These are phyloP conservation scores for Clivina fossor DNA, from an alignment of 2,888 invertebrate species.

Conservation along the genomic window DNA sequence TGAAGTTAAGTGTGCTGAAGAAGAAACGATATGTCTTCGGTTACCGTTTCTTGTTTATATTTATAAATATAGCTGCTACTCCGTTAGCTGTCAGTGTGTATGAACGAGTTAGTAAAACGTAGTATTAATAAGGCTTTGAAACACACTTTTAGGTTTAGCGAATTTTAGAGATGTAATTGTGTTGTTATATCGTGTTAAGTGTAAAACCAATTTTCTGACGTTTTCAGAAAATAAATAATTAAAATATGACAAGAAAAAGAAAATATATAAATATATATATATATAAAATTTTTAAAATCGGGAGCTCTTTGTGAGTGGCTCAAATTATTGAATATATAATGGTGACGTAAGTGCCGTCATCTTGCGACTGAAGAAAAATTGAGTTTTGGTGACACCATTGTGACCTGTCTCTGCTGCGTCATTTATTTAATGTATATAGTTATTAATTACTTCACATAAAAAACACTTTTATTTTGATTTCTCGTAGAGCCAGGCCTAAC, in stretches of 20 bases:
- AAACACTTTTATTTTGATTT: too few species aligned
- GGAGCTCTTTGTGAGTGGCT: conserved; percentile 23
- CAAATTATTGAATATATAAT: conserved; percentile 3
- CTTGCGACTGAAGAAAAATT: conserved; percentile 17
- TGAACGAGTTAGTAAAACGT: conserved; percentile 52
- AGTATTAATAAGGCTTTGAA: conserved; percentile 53
- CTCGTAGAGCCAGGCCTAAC: neutral
- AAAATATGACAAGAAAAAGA: conserved; percentile 51
- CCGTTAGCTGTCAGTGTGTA: conserved; percentile 39
- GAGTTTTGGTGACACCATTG: conserved; percentile 11
- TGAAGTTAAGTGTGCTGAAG: too few species aligned
- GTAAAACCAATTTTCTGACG: conserved; percentile 48
- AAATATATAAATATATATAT: conserved; percentile 46
- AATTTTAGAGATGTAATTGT: conserved; percentile 55
- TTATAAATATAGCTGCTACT: conserved; percentile 28
- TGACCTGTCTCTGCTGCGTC: conserved; percentile 14
- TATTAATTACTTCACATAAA: too few species aligned
- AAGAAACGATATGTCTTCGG: too few species aligned
- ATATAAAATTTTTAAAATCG: too few species aligned
- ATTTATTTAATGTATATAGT: too few species aligned
- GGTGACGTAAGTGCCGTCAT: neutral
- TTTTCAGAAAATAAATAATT: conserved; percentile 53
- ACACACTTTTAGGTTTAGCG: conserved; percentile 53
- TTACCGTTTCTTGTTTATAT: conserved; percentile 24
- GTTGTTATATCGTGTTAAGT: conserved; percentile 56